phyloP scores from a whole-genome alignment of 2,888 invertebrate genomes.

The Arctia plantaginis region DNA sequence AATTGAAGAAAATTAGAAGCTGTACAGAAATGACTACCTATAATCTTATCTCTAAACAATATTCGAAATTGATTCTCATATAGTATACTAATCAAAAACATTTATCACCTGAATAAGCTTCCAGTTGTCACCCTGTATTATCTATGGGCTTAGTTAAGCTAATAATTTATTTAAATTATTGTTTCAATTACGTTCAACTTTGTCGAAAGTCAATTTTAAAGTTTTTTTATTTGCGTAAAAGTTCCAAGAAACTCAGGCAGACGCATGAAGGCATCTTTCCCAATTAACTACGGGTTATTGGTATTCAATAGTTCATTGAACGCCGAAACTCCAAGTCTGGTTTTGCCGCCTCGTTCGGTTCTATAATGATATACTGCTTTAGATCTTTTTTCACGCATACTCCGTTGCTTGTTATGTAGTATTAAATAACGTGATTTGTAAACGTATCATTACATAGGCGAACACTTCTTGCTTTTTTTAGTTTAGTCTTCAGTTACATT shows the following conservation, averaged over 20 bases:
- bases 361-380: conserved; percentile 9
- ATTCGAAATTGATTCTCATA: background rate
- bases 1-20: background rate
- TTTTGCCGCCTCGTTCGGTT: conserved; percentile 14
- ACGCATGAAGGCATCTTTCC: conserved; percentile 41
- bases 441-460: background rate
- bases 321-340: conserved; percentile 18
- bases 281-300: conserved; percentile 38
- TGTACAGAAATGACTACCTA: background rate
- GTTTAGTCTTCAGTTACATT: background rate
- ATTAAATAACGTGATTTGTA: background rate
- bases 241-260: conserved; percentile 43
- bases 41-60: background rate
- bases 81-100: background rate
- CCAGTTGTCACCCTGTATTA: background rate
- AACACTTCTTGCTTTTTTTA: background rate
- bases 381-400: conserved; percentile 1
- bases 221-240: conserved; percentile 8
- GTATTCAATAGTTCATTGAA: conserved; percentile 43
- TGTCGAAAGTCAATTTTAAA: conserved; percentile 1
- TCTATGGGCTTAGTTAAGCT: background rate
- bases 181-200: conserved; percentile 1
- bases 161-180: background rate
- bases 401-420: background rate
- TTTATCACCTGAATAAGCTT: background rate